Evolutionary conservation across 2,888 invertebrate species (phyloP).

Genomic region (Schizotus pectinicornis): DNA sequence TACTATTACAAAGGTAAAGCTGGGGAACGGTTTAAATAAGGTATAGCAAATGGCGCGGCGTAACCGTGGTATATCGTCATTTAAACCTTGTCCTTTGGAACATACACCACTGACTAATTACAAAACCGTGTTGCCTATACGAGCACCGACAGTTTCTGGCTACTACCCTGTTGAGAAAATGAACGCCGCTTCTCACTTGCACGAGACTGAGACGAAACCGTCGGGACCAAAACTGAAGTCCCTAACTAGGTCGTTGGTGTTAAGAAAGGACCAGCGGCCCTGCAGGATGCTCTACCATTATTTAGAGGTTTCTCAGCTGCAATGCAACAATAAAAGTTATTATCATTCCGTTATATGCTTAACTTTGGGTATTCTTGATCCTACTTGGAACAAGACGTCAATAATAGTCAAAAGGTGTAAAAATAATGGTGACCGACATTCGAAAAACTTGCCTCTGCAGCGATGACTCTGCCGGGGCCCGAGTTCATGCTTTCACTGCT

Average conservation of each 20-base stretch:
- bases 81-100: slow-evolving; percentile 10
- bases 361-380: too few relatives aligned
- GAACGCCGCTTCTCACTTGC: slow-evolving; percentile 21
- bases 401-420: too few relatives aligned
- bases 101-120: slow-evolving; percentile 26
- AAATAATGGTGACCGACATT: slow-evolving; percentile 34
- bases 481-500: slow-evolving; percentile 54
- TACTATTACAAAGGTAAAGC: slow-evolving; percentile 34
- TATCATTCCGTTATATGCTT: too few relatives aligned
- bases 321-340: slow-evolving; percentile 9
- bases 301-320: slow-evolving; percentile 32
- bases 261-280: slow-evolving; percentile 4
- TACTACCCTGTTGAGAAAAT: slow-evolving; percentile 49
- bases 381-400: too few relatives aligned
- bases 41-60: slow-evolving; percentile 40
- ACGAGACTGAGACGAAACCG: slow-evolving; percentile 22
- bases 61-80: slow-evolving; percentile 20
- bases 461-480: slow-evolving; percentile 53
- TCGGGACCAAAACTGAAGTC: slow-evolving; percentile 2
- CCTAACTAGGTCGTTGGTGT: not conserved
- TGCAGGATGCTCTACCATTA: slow-evolving; percentile 25
- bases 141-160: slow-evolving; percentile 38
- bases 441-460: slow-evolving; percentile 50
- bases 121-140: slow-evolving; percentile 23
- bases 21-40: slow-evolving; percentile 46